These are phyloP conservation scores for Diabrotica undecimpunctata DNA, from an alignment of 1,140 invertebrate species.

Conservation along the genomic window DNA sequence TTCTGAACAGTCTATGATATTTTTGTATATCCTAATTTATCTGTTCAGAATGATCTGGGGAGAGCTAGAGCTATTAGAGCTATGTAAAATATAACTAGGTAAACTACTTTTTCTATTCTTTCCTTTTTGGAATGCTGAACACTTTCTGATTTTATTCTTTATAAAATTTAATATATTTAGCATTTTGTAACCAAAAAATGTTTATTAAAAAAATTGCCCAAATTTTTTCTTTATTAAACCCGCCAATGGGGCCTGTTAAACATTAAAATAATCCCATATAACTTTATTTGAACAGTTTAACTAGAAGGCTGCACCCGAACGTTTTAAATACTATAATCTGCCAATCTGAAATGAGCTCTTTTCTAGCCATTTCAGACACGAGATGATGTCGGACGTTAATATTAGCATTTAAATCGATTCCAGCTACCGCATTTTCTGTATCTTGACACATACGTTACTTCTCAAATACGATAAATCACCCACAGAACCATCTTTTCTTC, in stretches of 20 bases:
- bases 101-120: too few relatives aligned
- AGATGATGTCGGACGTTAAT: slow-evolving; percentile 17
- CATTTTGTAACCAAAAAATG: too few relatives aligned
- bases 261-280: neutral
- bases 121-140: too few relatives aligned
- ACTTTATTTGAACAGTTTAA: neutral
- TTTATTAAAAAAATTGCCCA: too few relatives aligned
- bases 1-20: too few relatives aligned
- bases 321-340: slow-evolving; percentile 18
- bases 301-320: slow-evolving; percentile 4
- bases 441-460: slow-evolving; percentile 1
- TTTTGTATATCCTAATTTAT: too few relatives aligned
- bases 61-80: too few relatives aligned
- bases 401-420: slow-evolving; percentile 24
- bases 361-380: slow-evolving; percentile 3
- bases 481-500: slow-evolving; percentile 6
- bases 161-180: too few relatives aligned
- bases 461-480: slow-evolving; percentile 20
- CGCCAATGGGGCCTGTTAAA: neutral
- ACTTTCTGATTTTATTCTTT: too few relatives aligned
- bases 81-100: too few relatives aligned
- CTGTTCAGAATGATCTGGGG: too few relatives aligned
- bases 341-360: slow-evolving; percentile 17
- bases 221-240: neutral
- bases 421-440: slow-evolving; percentile 18